Base-by-base conservation (phyloP, 2,113 vertebrate genomes). In the Otocyon megalotis region DNA sequence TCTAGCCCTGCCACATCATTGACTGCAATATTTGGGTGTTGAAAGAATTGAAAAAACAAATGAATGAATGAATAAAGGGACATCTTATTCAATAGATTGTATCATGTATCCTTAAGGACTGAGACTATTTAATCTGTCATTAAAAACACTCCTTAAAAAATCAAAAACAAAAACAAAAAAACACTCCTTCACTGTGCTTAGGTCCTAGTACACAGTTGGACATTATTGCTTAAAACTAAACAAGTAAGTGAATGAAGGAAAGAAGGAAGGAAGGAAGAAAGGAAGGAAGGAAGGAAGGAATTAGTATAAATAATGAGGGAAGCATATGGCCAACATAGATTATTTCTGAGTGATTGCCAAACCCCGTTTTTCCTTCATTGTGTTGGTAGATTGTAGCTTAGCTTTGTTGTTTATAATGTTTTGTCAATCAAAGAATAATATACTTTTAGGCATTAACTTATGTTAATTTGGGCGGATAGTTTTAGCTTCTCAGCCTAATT, bases 371-470 rank as follows among this genome's bases (percentile, higher is more conserved):
- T 24, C 56, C 48, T 91, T 82, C 69, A 28, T 37, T 95, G 56
- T 69, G 6, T 37, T 71, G 58, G 15, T 86, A 65, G 37, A 71
- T 37, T 72, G 16, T 83, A 48, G 60, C 53, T 95, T 79, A 65
- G 43, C 86, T 82, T 53, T 9, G 1, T 72, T 90, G 26, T 76
- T 89, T 26, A 56, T 96, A 48, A 10, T 87, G 10, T 74, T 96
- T 67, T 93, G 53, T 83, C 88, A 95, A 88, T 82, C 26, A 80
- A 80, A 97, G 79, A 65, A 20, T 43, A 83, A 65, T 80, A 16
- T 37, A 56, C 14, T 89, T 85, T 81, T 28, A 80, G 50, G 35
- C 50, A 54, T 67, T 81, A 79, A 67, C 11, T 65, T 77, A 2
- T 1, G 48, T 81, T 81, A 65, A 85, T 95, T 95, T 91, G 14